Percentiles rank a stretch among this genome's conserved stretches.
Evolutionary conservation across 2,797 vertebrate species (phyloP).

Genomic region (Florisuga fusca): DNA sequence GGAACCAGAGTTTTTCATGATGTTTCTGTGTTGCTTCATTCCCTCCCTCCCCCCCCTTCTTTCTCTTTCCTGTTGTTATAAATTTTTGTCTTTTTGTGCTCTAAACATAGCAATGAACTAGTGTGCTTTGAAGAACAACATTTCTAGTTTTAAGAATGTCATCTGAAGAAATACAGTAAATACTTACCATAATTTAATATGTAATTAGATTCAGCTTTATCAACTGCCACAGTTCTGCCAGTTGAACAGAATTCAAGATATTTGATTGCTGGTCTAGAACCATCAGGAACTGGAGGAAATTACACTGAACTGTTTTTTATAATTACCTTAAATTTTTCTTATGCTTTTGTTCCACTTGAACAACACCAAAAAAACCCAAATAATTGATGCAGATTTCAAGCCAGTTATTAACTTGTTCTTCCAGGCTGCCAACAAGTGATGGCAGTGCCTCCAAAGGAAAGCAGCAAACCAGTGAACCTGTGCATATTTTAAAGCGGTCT

Average conservation of each 20-base stretch:
- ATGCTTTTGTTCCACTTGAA: background rate
- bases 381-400: background rate
- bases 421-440: constrained; percentile 95
- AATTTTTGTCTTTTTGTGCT: background rate
- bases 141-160: background rate
- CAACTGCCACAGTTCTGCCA: background rate
- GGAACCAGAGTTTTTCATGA: background rate
- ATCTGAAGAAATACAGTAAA: background rate
- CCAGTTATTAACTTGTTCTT: constrained; percentile 18
- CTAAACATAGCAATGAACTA: background rate
- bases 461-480: constrained; percentile 96
- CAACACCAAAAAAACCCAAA: background rate
- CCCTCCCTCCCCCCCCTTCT: background rate
- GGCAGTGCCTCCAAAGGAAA: constrained; percentile 96
- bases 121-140: background rate
- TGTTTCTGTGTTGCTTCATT: background rate
- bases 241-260: background rate
- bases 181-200: background rate
- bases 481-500: constrained; percentile 96
- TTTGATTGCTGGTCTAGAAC: background rate
- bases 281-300: background rate
- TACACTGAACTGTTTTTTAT: background rate
- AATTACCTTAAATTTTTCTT: background rate
- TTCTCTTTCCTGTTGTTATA: background rate
- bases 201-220: background rate